These are phyloP conservation scores for Zosterops hypoxanthus DNA, from an alignment of 2,113 vertebrate species.

Conservation along the genomic window DNA sequence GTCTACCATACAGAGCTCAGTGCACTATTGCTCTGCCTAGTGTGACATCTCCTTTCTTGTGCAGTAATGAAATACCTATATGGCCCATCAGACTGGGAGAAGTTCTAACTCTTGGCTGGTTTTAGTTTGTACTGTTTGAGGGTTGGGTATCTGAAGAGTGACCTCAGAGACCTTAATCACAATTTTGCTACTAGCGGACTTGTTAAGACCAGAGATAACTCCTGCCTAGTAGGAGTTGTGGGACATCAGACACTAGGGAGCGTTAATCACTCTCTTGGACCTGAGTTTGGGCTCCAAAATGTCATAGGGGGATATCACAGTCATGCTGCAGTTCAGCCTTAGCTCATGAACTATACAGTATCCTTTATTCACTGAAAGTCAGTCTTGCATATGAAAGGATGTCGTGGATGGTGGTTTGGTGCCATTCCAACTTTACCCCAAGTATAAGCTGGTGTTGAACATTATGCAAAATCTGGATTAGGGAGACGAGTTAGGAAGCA, in stretches of 20 bases:
- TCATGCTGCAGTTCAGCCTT: background rate
- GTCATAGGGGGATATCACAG: background rate
- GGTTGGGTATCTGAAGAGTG: background rate
- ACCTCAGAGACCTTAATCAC: background rate
- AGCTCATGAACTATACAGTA: background rate
- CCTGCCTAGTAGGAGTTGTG: fast-evolving
- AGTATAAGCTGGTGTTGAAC: background rate
- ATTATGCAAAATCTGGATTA: background rate
- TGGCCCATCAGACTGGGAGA: background rate
- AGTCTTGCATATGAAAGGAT: background rate
- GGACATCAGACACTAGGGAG: background rate
- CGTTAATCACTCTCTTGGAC: background rate
- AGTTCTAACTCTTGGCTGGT: background rate
- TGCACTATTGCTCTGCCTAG: background rate
- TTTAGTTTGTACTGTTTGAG: background rate
- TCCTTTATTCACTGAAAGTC: background rate
- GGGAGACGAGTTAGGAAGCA: background rate
- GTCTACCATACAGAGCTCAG: background rate
- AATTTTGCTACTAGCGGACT: background rate
- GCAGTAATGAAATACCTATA: background rate
- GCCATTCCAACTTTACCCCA: background rate
- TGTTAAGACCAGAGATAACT: background rate
- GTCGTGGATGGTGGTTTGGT: background rate
- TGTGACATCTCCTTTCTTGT: background rate
- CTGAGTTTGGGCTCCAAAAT: background rate